Base-by-base conservation (phyloP, 2,113 vertebrate species). In the Syngnathoides biaculeatus region DNA sequence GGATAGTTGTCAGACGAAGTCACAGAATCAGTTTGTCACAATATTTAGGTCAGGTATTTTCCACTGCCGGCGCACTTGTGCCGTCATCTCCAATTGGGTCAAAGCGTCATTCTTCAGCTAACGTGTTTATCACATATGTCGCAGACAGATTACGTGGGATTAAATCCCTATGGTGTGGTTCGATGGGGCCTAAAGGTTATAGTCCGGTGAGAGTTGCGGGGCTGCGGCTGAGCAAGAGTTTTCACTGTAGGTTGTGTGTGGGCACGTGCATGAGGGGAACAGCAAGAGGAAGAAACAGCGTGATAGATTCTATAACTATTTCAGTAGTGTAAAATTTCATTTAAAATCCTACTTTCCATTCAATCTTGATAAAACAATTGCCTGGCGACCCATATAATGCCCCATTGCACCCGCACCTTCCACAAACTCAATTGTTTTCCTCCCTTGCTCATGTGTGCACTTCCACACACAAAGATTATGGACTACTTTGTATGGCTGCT, bases 331-430 rank as follows among this genome's bases (percentile, higher is more conserved):
- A 79, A 77, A 85, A 86, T 84, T 76, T 76, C 62, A 83, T 84
- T 84, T 77, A 75, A 79, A 75, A 82, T 77, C 74, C 69, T 71
- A 61, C 73, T 78, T 79, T 67, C 60, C 52, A 71, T 88, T 87
- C 82, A 84, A 79, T 89, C 86, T 83, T 85, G 76, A 87, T 88
- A 81, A 87, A 84, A 78, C 79, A 81, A 83, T 69, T 79, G 72
- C 68, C 80, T 80, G 53, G 72, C 59, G 61, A 77, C 87, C 80
- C 61, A 88, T 81, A 84, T 89, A 82, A 74, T 64, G 85, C 84
- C 70, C 76, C 81, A 71, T 65, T 79, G 74, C 77, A 79, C 64
- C 68, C 68, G 56, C 71, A 74, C 66, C 74, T 73, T 63, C 39
- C 68, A 35, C 57, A 64, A 76, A 80, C 78, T 80, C 77, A 56